Conservation (phyloP, 1,140 invertebrate genomes). For the Procambarus virginalis region DNA sequence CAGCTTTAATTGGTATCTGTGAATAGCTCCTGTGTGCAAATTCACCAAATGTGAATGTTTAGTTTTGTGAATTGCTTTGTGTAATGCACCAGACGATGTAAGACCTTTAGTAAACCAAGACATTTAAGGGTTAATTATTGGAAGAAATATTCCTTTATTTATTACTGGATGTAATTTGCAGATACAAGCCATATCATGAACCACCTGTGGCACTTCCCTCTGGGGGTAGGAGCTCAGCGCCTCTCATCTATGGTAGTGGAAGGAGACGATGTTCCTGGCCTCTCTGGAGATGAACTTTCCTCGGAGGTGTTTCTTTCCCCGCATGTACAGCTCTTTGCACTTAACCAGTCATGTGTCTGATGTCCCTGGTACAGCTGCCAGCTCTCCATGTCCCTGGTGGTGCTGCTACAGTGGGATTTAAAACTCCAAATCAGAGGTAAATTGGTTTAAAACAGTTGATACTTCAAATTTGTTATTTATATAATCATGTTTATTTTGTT, state of each 20-base stretch:
- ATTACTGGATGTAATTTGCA: neutral
- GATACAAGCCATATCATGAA: slow-evolving; percentile 88
- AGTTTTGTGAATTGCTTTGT: too few species aligned
- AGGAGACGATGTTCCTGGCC: slow-evolving; percentile 90
- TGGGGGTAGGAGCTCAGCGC: slow-evolving; percentile 86
- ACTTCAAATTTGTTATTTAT: too few species aligned
- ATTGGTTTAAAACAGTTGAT: neutral
- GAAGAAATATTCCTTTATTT: neutral
- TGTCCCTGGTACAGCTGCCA: slow-evolving; percentile 95
- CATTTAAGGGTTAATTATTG: too few species aligned
- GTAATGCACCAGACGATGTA: too few species aligned
- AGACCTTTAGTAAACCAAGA: too few species aligned
- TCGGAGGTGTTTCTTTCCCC: slow-evolving; percentile 88
- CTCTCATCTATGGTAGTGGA: slow-evolving; percentile 92
- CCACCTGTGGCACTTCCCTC: slow-evolving; percentile 91
- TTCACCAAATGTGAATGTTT: too few species aligned
- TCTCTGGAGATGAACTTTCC: slow-evolving; percentile 83
- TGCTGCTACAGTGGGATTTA: slow-evolving; percentile 84
- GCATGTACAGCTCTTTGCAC: slow-evolving; percentile 89
- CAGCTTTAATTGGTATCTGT: too few species aligned
- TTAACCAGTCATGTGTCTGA: slow-evolving; percentile 85
- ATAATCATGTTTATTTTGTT: too few species aligned
- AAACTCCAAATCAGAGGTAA: slow-evolving; percentile 69
- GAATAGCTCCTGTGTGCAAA: too few species aligned
- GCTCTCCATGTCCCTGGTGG: slow-evolving; percentile 87